Percentiles rank a stretch among this genome's conserved stretches.
phyloP scores from a whole-genome alignment of 53 echinoderm and acorn worm species.

The Zoroaster sp. region DNA sequence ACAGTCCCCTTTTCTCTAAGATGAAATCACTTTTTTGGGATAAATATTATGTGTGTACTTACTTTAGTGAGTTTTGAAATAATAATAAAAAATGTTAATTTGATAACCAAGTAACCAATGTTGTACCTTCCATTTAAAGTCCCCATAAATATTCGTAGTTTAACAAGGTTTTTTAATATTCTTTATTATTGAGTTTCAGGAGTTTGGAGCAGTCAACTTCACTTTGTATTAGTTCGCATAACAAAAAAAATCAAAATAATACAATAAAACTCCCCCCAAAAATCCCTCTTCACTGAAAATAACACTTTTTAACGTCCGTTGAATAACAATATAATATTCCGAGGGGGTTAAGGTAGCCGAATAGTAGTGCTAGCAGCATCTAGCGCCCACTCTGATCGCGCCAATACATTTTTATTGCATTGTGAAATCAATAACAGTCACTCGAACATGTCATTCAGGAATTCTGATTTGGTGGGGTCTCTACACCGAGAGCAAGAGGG shows the following conservation, averaged over 20 bases:
- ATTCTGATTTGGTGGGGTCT: not conserved
- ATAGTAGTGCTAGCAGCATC: not conserved
- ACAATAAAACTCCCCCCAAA: not conserved
- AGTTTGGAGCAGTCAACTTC: not conserved
- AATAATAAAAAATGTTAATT: too few species aligned
- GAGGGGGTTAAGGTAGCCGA: not conserved
- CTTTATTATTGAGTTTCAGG: too few species aligned
- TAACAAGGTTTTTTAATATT: too few species aligned
- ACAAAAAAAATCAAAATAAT: not conserved
- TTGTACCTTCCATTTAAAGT: too few species aligned
- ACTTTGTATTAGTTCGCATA: not conserved
- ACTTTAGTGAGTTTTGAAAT: too few species aligned
- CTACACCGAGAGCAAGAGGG: not conserved
- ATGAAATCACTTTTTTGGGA: too few species aligned
- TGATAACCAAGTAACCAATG: too few species aligned
- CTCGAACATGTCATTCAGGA: constrained; percentile 41
- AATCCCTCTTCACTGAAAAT: not conserved
- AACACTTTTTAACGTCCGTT: not conserved
- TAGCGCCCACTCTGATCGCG: not conserved
- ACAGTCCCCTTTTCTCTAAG: too few species aligned
- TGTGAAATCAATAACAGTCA: constrained; percentile 40
- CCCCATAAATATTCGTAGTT: too few species aligned
- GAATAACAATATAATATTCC: constrained; percentile 18
- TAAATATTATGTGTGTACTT: too few species aligned
- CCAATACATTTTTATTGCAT: constrained; percentile 36